Evolutionary conservation across 1,140 invertebrate genomes (phyloP).

Genomic region (Argopecten irradians): DNA sequence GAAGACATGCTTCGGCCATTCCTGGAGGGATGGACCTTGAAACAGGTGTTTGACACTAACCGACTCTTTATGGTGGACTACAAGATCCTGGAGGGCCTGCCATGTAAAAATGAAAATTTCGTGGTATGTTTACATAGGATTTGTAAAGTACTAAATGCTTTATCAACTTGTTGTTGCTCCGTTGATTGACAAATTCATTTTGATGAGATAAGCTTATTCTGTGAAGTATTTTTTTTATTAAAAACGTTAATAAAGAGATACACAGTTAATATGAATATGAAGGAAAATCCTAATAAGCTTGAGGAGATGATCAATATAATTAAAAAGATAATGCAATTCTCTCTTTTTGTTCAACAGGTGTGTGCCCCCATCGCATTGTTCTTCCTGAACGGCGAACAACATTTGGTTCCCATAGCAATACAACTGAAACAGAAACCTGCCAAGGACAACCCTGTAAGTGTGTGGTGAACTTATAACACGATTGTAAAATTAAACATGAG

Average conservation of each 20-base stretch:
- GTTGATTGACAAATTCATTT: too few relatives aligned
- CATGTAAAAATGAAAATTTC: constrained; percentile 55
- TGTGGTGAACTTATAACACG: background rate
- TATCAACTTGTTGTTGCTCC: too few relatives aligned
- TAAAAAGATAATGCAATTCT: too few relatives aligned
- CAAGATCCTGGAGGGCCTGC: constrained; percentile 75
- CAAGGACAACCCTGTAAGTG: constrained; percentile 78
- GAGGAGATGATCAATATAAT: too few relatives aligned
- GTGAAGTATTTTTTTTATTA: too few relatives aligned
- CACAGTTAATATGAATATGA: too few relatives aligned
- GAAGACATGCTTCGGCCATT: constrained; percentile 76
- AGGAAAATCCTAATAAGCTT: too few relatives aligned
- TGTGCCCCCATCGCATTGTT: constrained; percentile 78
- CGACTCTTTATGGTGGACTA: constrained; percentile 78
- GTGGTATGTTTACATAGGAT: constrained; percentile 50
- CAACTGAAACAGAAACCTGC: constrained; percentile 77
- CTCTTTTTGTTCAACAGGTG: constrained; percentile 67
- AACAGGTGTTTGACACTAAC: constrained; percentile 76
- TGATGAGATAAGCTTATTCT: too few relatives aligned
- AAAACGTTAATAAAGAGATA: too few relatives aligned
- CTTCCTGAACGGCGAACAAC: constrained; percentile 74
- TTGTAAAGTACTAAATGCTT: too few relatives aligned
- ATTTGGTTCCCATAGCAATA: constrained; percentile 78
- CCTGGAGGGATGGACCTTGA: constrained; percentile 76
- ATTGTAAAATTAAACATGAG: too few relatives aligned